Conservation (phyloP, 2,113 vertebrate genomes). For the Lophochroa leadbeateri region DNA sequence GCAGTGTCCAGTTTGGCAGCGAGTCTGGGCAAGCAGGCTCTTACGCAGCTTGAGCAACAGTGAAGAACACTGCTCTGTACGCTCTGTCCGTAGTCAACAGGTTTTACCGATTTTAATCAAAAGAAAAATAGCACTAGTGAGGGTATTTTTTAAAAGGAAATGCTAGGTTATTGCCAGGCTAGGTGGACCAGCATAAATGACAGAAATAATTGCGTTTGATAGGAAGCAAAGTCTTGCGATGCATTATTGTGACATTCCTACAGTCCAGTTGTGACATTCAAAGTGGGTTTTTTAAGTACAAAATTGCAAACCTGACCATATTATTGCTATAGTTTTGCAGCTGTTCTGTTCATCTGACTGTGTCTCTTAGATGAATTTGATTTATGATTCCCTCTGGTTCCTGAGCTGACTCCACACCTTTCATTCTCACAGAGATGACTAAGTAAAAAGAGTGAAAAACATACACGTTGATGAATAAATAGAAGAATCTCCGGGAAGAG, state of each 20-base stretch:
- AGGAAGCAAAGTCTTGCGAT: neutral
- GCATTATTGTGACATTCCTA: neutral
- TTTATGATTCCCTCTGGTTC: neutral
- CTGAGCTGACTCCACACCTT: constrained; percentile 27
- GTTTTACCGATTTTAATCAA: neutral
- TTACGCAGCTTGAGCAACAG: neutral
- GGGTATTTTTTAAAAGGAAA: neutral
- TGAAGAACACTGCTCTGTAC: neutral
- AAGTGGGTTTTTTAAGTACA: neutral
- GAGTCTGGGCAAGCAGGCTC: neutral
- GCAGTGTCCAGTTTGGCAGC: neutral
- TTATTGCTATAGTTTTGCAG: neutral
- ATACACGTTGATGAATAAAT: neutral
- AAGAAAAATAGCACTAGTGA: neutral
- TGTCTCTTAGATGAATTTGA: neutral
- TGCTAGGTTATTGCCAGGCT: neutral
- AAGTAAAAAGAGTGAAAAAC: constrained; percentile 31
- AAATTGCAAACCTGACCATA: neutral
- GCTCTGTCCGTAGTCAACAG: neutral
- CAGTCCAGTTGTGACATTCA: neutral
- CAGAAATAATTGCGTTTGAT: neutral
- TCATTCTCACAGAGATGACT: neutral
- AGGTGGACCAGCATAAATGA: neutral
- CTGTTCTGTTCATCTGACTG: neutral
- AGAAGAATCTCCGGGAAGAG: neutral